phyloP scores from a whole-genome alignment of 2,113 vertebrate species.

The Hypanus sabinus region DNA sequence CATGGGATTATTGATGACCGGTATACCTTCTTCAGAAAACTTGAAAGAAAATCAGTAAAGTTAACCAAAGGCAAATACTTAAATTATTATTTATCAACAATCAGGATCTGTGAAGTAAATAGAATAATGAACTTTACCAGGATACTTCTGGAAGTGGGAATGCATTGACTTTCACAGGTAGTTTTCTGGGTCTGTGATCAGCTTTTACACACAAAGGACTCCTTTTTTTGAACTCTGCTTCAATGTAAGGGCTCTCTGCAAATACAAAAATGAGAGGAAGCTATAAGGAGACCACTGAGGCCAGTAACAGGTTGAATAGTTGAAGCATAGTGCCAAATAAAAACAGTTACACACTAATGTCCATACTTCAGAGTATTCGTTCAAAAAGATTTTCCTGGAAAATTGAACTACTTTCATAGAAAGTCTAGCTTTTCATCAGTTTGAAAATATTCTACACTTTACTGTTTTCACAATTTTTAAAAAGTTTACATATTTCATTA shows the following conservation, averaged over 20 bases:
- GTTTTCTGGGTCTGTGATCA: slow-evolving; percentile 55
- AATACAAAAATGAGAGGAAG: slow-evolving; percentile 39
- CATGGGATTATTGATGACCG: background rate
- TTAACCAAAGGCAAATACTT: background rate
- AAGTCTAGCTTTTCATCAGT: background rate
- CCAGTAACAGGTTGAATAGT: background rate
- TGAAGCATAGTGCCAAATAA: background rate
- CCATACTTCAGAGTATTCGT: background rate
- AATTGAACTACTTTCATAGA: background rate
- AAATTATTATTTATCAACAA: background rate
- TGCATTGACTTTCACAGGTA: slow-evolving; percentile 65
- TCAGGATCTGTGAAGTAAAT: fast-evolving
- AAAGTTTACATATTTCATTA: background rate
- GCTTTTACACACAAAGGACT: slow-evolving; percentile 43
- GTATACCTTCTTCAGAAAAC: background rate
- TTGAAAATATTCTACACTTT: background rate
- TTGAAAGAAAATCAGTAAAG: background rate
- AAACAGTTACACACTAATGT: background rate
- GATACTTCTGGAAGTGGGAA: slow-evolving; percentile 57
- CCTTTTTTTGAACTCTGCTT: slow-evolving; percentile 50
- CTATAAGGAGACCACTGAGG: slow-evolving; percentile 32
- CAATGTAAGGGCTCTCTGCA: slow-evolving; percentile 71
- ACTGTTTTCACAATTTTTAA: background rate
- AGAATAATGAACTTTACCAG: slow-evolving; percentile 59
- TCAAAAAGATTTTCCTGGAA: slow-evolving; percentile 13